These are phyloP conservation scores for Neolamprologus sp. DNA, from an alignment of 2,113 vertebrate genomes.

Conservation along the genomic window DNA sequence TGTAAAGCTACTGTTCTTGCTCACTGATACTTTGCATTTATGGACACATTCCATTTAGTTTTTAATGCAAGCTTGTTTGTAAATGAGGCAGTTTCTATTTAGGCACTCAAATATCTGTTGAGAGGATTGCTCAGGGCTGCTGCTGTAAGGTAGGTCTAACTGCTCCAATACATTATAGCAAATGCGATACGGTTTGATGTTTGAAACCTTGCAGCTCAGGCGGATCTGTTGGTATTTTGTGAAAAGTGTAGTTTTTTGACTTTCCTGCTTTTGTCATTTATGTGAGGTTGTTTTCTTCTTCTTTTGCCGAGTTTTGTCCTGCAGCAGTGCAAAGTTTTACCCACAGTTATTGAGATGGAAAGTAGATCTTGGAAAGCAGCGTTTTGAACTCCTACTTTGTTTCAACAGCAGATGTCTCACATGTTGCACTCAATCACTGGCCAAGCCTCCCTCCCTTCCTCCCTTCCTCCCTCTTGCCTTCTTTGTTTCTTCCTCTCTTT, in stretches of 20 bases:
- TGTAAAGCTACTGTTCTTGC: background rate
- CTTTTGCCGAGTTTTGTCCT: slow-evolving; percentile 4
- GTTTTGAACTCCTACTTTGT: background rate
- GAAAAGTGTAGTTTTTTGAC: background rate
- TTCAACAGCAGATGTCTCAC: slow-evolving; percentile 47
- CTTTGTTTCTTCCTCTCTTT: background rate
- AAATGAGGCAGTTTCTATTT: background rate
- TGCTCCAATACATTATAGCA: background rate
- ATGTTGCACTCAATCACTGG: background rate
- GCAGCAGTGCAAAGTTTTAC: background rate
- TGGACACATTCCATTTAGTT: background rate
- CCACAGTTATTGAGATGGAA: background rate
- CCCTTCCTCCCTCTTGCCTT: background rate
- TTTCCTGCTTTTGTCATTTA: background rate
- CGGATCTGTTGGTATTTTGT: background rate
- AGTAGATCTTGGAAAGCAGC: background rate
- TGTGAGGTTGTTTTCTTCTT: background rate
- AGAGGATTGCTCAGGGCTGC: background rate
- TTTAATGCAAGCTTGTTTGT: background rate
- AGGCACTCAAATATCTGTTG: background rate
- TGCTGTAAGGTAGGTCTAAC: background rate
- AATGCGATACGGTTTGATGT: background rate
- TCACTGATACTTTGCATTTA: background rate
- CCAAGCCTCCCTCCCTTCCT: background rate
- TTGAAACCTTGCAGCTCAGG: background rate